These are phyloP conservation scores for Syngnathus rostellatus DNA, from an alignment of 2,797 vertebrate species.

Conservation along the genomic window DNA sequence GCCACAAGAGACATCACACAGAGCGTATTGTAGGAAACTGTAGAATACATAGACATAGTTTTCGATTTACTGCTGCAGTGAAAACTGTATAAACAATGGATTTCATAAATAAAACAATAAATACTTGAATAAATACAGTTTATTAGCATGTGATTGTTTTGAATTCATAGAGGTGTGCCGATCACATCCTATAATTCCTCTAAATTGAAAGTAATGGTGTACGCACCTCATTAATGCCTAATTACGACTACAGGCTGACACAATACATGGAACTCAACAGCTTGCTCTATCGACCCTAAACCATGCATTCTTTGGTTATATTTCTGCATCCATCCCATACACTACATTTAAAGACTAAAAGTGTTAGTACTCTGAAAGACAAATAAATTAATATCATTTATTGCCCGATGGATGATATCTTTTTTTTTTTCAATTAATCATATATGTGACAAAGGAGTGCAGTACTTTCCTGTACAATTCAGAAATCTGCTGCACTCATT, in stretches of 20 bases:
- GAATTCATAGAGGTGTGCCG: constrained; percentile 45
- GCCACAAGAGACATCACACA: constrained; percentile 62
- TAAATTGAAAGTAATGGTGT: constrained; percentile 21
- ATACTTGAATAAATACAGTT: constrained; percentile 71
- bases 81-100: constrained; percentile 62
- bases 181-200: constrained; percentile 22
- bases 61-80: constrained; percentile 44
- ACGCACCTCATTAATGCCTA: constrained; percentile 18
- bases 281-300: constrained; percentile 26
- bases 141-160: constrained; percentile 46
- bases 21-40: constrained; percentile 55
- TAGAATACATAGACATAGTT: constrained; percentile 29
- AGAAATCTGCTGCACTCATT: constrained; percentile 14
- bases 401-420: constrained; percentile 67
- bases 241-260: constrained; percentile 23
- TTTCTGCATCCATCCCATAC: constrained; percentile 2
- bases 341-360: constrained; percentile 41
- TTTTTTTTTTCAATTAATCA: constrained; percentile 29
- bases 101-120: constrained; percentile 68
- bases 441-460: constrained; percentile 37
- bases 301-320: constrained; percentile 16
- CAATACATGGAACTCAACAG: constrained; percentile 26
- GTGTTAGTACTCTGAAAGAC: constrained; percentile 64
- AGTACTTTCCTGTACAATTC: constrained; percentile 41
- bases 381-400: constrained; percentile 64